Evolutionary conservation across 2,113 vertebrate genomes (phyloP), one percentile per base, ranked within the genome.

Genomic region (Perca flavescens): DNA sequence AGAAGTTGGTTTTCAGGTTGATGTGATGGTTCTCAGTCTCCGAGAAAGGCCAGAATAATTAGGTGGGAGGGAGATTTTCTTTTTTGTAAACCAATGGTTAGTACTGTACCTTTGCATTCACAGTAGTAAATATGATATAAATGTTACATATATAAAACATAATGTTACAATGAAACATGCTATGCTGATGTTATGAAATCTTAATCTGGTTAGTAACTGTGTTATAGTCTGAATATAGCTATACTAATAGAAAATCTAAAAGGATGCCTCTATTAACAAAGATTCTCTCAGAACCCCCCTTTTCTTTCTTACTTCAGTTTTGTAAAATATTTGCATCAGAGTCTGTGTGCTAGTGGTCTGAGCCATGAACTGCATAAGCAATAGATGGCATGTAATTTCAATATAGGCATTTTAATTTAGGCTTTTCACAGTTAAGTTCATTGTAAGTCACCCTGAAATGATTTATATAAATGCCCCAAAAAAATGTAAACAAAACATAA

Each of bases 1-100:
- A 89, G 82, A 89, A 89, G 77, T 86, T 84, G 58, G 46, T 53
- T 69, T 76, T 73, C n/a, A 63, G 79, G 86, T 92, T 95, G 66
- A 75, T 87, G 70, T 84, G 47, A 84, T 83, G 90, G 83, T 82
- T 89, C 46, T 66, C 61, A 11, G 60, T 22, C 57, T 15, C 11
- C 36, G 1, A 50, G 22, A 73, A 57, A 60, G 47, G 36, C 21
- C 74, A 14, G 6, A 81, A 77, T 21, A 17, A 34, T 34, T 0
- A 56, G 62, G 79, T 25, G 79, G 80, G 71, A 64, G 85, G 82
- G 31, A 7, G 14, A 17, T 9, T n/a, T 16, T 65, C n/a, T 31
- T 10, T 52, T 49, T 3, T 15, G 2, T 17, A n/a, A 34, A 68
- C 36, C 25, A 73, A 66, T 6, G 57, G 17, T 40, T 34, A 34